phyloP scores from a whole-genome alignment of 2,797 vertebrate species.

The Sebastes kiyomatsui region DNA sequence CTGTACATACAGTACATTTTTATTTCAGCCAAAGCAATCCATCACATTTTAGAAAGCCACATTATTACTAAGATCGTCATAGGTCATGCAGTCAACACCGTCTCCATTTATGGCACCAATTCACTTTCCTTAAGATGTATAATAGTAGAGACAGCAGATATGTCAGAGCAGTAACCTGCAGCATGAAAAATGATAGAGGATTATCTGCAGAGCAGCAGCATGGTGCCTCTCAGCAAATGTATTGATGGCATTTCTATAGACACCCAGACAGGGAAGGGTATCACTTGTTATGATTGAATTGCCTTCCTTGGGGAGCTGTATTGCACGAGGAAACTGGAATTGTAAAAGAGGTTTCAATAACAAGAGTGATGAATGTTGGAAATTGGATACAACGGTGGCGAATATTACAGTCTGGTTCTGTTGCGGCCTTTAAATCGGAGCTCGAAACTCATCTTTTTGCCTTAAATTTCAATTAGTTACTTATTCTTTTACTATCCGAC shows the following conservation, averaged over 20 bases:
- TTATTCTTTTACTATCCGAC: background rate
- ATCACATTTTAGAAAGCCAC: constrained; percentile 36
- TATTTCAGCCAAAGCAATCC: constrained; percentile 46
- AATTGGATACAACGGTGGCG: constrained; percentile 15
- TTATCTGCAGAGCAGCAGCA: constrained; percentile 72
- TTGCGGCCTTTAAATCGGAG: background rate
- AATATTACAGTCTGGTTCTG: background rate
- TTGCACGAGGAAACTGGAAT: constrained; percentile 34
- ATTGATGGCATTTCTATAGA: constrained; percentile 67
- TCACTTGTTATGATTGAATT: constrained; percentile 60
- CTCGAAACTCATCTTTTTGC: background rate
- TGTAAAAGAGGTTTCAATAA: constrained; percentile 45
- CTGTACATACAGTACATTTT: constrained; percentile 28
- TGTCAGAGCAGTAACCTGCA: constrained; percentile 56
- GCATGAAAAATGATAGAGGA: constrained; percentile 70
- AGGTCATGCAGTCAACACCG: constrained; percentile 50
- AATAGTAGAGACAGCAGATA: constrained; percentile 70
- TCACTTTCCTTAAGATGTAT: constrained; percentile 53
- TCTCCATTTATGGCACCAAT: constrained; percentile 49
- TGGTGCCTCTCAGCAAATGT: constrained; percentile 61
- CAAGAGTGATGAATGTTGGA: constrained; percentile 35
- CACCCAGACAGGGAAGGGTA: constrained; percentile 39
- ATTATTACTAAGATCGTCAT: constrained; percentile 45
- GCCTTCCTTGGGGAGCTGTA: constrained; percentile 33
- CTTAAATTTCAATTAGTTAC: background rate